phyloP scores from a whole-genome alignment of 2,113 vertebrate species.

The Mastomys natalensis region DNA sequence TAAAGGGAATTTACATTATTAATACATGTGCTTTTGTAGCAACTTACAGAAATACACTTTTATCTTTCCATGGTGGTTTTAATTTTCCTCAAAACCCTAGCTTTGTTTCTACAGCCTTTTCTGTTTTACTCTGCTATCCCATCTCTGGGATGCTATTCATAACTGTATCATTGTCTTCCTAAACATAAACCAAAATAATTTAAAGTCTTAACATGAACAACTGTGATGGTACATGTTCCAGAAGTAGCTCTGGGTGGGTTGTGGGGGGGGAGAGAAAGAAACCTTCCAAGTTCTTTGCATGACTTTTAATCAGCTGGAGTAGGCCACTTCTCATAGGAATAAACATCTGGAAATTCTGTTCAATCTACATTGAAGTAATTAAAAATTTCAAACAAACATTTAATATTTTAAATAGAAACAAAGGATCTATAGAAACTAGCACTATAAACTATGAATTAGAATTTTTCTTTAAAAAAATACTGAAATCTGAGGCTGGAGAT shows the following conservation, averaged over 20 bases:
- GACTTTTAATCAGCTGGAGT: slow-evolving; percentile 15
- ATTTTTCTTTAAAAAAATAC: slow-evolving; percentile 40
- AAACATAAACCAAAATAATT: background rate
- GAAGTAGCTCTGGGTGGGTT: background rate
- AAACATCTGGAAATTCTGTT: slow-evolving; percentile 16
- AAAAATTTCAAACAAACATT: slow-evolving; percentile 35
- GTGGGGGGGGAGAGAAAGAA: background rate
- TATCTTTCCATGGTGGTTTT: background rate
- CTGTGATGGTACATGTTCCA: background rate
- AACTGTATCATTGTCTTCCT: background rate
- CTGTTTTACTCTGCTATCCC: slow-evolving; percentile 15
- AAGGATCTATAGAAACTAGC: background rate
- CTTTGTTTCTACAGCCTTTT: slow-evolving; percentile 1
- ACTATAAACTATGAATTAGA: slow-evolving; percentile 20
- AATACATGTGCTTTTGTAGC: background rate
- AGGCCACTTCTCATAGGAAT: background rate
- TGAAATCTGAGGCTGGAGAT: background rate
- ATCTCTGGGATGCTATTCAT: background rate
- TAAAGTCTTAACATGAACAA: background rate
- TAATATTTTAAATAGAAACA: slow-evolving; percentile 53
- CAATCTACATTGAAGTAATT: slow-evolving; percentile 11
- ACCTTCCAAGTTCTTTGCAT: background rate
- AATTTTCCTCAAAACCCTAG: background rate
- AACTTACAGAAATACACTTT: background rate
- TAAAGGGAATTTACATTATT: slow-evolving; percentile 43